These are phyloP conservation scores for Dasyurus viverrinus DNA, from an alignment of 2,113 vertebrate genomes.

Conservation along the genomic window DNA sequence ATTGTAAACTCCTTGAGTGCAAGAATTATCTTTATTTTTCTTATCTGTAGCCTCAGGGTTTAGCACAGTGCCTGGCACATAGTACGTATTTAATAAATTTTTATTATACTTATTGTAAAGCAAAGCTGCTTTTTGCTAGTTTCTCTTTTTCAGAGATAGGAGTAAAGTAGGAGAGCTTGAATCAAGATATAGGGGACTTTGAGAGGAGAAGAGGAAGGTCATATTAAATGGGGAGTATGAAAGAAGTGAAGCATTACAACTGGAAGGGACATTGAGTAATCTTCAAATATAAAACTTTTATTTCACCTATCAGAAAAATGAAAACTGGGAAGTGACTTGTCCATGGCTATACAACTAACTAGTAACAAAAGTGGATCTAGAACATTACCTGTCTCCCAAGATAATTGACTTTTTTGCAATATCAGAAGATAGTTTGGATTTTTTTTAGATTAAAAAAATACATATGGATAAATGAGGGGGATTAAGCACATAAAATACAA, in stretches of 20 bases:
- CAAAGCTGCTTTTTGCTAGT: not conserved
- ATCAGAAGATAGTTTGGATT: not conserved
- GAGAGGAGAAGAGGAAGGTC: not conserved
- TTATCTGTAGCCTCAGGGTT: not conserved
- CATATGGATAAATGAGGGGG: slow-evolving; percentile 43
- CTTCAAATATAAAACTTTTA: not conserved
- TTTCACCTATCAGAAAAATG: not conserved
- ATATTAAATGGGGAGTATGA: not conserved
- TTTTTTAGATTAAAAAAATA: slow-evolving; percentile 43
- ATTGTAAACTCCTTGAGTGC: not conserved
- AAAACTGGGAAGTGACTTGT: not conserved
- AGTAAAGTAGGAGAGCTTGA: not conserved
- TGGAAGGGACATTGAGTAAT: not conserved
- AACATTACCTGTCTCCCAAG: not conserved
- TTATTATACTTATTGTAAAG: not conserved
- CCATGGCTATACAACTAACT: not conserved
- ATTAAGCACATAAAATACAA: slow-evolving; percentile 70
- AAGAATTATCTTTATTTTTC: not conserved
- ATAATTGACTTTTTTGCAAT: not conserved
- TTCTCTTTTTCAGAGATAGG: not conserved
- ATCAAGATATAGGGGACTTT: not conserved
- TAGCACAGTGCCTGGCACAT: not conserved
- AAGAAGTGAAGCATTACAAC: not conserved
- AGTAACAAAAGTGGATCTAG: not conserved
- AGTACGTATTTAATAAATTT: not conserved